Base-by-base conservation (phyloP, 2,888 invertebrate species). In the Punctoribates punctum region DNA sequence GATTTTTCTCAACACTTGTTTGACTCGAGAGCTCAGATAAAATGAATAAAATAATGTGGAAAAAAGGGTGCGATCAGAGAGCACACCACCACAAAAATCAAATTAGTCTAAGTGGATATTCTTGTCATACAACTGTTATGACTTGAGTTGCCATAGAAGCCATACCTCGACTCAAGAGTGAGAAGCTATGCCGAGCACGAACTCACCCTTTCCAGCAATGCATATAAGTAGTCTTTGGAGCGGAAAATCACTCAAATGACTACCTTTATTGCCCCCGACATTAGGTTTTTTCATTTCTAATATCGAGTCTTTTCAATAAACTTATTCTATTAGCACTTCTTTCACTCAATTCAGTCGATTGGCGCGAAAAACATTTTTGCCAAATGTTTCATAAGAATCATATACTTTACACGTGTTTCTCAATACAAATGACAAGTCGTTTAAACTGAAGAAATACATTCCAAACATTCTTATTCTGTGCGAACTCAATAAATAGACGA, bases 61-160 rank as follows among this genome's bases (percentile, higher is more conserved):
- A 38, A 72, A 72, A 72, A 72, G 34, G 42, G 65, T 38, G 65
- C 38, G 38, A 67, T n/a, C 34, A n/a, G 38, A 38, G 65, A 67
- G 65, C 38, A 67, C 38, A 67, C 34, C 15, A 72, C 73, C 73
- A 60, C 73, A 73, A 60, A 60, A 73, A 73, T 73, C 73, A 73
- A 73, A 73, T 73, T 73, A 73, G 60, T 57, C 17, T 73, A 73
- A 73, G 73, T 73, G 73, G 57, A 73, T 73, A 73, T 51, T 73
- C 73, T 73, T 73, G 73, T 73, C 73, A 73, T 72, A 73, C 57
- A 60, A 57, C 73, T 73, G 73, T 73, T 73, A 73, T 73, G 73
- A 73, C 73, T 73, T 73, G 57, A 72, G 72, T 46, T 72, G 65
- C 65, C 65, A 67, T 67, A 67, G 65, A 67, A 67, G 65, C 65